A percentile compares a stretch with the other conserved stretches of the same genome.
Evolutionary conservation across 1,140 invertebrate genomes (phyloP).

Genomic region (Sesamia nonagrioides): DNA sequence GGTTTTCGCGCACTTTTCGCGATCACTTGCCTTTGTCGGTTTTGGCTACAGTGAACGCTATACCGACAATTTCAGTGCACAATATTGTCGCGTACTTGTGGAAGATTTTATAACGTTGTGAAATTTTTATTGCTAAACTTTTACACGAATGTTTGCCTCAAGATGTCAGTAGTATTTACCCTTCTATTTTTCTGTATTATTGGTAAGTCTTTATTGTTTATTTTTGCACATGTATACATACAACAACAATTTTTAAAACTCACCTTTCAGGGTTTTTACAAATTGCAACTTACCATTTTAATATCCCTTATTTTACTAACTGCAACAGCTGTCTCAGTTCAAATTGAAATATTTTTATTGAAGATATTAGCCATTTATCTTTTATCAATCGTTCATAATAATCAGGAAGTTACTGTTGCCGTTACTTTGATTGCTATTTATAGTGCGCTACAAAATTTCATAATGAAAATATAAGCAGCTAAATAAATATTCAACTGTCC

Average conservation of each 20-base stretch:
- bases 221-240: not conserved
- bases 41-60: conserved; percentile 14
- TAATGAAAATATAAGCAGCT: not conserved
- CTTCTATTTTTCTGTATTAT: conserved; percentile 62
- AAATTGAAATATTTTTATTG: not conserved
- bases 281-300: no score
- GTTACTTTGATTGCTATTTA: conserved; percentile 18
- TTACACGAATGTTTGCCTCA: conserved; percentile 66
- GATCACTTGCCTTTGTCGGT: conserved; percentile 65
- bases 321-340: no score
- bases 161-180: conserved; percentile 64
- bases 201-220: conserved; percentile 64
- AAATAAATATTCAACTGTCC: not conserved
- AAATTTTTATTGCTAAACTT: conserved; percentile 22
- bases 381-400: not conserved
- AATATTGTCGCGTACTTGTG: not conserved
- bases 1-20: conserved; percentile 73
- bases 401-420: not conserved
- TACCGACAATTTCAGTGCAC: not conserved
- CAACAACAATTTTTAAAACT: no score
- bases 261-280: no score
- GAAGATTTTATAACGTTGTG: conserved; percentile 2
- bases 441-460: not conserved
- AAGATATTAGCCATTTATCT: not conserved
- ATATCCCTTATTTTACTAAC: not conserved